Base-by-base conservation (phyloP, 1,140 invertebrate genomes). In the Heliconius congener region DNA sequence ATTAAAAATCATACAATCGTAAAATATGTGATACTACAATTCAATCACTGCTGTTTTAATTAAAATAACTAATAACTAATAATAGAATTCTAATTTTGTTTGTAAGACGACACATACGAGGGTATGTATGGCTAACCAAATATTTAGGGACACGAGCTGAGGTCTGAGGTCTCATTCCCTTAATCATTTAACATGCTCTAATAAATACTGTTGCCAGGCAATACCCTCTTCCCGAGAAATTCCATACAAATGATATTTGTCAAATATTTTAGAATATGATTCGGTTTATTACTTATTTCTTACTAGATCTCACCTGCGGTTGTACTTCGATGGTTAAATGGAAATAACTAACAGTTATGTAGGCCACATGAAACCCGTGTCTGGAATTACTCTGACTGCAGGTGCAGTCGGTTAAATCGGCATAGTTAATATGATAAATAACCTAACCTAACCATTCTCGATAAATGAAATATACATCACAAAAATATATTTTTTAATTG, bases 151-250 rank as follows among this genome's bases (percentile, higher is more conserved):
- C 60, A 27, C 23, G 19, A 57, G 11, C 27, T 66, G 60, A 27
- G 60, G 60, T 66, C 60, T 66, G 60, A 66, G 60, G 60, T 66
- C 60, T 30, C 60, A 30, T 66, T 66, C 60, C 23, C 60, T 66
- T 60, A 60, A 60, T 60, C 60, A 66, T 66, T 66, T 66, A 27
- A 66, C 27, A 66, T 66, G 60, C 60, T 66, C 60, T 30, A 66
- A 66, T 66, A 66, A 66, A 27, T 66, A 66, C 23, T 23, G 23
- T 13, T 13, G 60, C 60, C 30, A 66, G 60, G 55, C 55, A 23
- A 8, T 16, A 57, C 11, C 60, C 60, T 27, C 16, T n/a, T 30
- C 27, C 57, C 11, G 3, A 27, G 55, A 27, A 11, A 66, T 30
- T 66, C 60, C 60, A 66, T 60, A 11, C 57, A n/a, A n/a, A 27